Evolutionary conservation across 2,888 invertebrate species (phyloP).

Genomic region (Epistrophella euchroma): DNA sequence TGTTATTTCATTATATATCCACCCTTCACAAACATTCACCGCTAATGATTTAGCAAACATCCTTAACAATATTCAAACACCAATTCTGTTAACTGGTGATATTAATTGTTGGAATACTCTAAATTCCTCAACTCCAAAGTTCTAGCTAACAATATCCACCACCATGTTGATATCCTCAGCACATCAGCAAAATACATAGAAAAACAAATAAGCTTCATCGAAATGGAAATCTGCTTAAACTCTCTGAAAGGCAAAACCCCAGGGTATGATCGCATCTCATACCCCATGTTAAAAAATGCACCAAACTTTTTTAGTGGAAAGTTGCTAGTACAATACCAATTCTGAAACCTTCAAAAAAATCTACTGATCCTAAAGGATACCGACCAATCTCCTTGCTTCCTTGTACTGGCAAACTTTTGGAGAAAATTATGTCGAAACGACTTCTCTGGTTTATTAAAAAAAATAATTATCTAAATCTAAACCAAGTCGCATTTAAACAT

Average conservation of each 20-base stretch:
- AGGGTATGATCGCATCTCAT: slow-evolving; percentile 15
- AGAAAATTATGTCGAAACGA: not conserved
- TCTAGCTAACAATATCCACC: not conserved
- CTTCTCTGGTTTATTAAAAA: slow-evolving; percentile 3
- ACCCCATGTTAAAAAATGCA: slow-evolving; percentile 20
- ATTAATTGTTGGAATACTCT: too few species aligned
- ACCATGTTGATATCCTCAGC: not conserved
- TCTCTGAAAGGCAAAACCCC: slow-evolving; percentile 6
- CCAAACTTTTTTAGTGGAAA: slow-evolving; percentile 5
- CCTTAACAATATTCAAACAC: not conserved
- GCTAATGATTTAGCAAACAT: not conserved
- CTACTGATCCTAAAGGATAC: not conserved
- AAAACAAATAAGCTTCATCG: slow-evolving; percentile 5
- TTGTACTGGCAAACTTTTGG: too few species aligned
- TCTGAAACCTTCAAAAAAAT: slow-evolving; percentile 1
- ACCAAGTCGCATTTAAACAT: too few species aligned
- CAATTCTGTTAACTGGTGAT: too few species aligned
- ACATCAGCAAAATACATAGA: not conserved
- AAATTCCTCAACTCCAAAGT: not conserved
- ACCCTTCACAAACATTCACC: not conserved
- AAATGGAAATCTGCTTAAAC: not conserved
- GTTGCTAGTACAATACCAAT: not conserved
- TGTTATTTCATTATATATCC: not conserved
- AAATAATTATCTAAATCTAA: slow-evolving; percentile 13
- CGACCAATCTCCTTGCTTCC: not conserved